Evolutionary conservation across 2,797 vertebrate species (phyloP).

Genomic region (Pipistrellus nathusii): DNA sequence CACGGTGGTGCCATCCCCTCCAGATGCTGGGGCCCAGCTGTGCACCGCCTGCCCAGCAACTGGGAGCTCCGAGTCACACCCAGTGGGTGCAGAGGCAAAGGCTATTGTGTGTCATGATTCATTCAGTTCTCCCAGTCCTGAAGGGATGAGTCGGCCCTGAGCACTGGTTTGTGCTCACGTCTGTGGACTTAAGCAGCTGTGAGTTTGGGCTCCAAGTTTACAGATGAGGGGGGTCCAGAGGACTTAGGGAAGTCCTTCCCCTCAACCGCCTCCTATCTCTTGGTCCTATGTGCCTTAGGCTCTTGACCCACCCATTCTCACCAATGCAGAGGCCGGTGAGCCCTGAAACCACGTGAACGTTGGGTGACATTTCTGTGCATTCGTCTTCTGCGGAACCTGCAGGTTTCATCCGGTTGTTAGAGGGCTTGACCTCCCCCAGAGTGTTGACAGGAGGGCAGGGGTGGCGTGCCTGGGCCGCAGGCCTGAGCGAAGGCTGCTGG

Average conservation of each 20-base stretch:
- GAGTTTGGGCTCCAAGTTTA: constrained; percentile 20
- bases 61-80: constrained; percentile 78
- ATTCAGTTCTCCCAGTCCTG: constrained; percentile 77
- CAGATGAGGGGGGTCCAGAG: background rate
- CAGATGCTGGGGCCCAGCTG: constrained; percentile 64
- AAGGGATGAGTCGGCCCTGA: constrained; percentile 56
- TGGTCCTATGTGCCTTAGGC: background rate
- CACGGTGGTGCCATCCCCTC: background rate
- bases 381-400: background rate
- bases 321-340: background rate
- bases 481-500: background rate
- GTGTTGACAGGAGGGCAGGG: background rate
- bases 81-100: constrained; percentile 28
- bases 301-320: background rate
- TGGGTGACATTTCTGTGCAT: background rate
- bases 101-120: constrained; percentile 80
- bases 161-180: background rate
- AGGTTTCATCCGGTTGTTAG: background rate
- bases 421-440: background rate
- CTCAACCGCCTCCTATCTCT: background rate
- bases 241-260: background rate
- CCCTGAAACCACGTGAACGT: background rate
- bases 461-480: background rate
- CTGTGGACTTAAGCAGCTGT: background rate
- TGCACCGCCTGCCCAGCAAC: background rate